These are phyloP conservation scores for Aquatica leii DNA, from an alignment of 2,888 invertebrate genomes.

Conservation along the genomic window DNA sequence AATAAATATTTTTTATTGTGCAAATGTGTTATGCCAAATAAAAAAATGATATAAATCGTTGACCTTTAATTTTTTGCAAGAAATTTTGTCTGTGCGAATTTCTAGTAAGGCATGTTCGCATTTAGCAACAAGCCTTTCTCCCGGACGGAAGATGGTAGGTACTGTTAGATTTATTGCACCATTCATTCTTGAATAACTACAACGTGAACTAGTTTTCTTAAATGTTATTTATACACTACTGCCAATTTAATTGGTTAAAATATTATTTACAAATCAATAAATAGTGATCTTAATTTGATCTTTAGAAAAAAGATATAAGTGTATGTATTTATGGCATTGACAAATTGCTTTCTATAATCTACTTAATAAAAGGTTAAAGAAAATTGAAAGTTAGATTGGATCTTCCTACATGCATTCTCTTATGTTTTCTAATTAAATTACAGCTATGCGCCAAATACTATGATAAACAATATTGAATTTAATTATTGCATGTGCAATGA, in stretches of 20 bases:
- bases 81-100: slow-evolving; percentile 11
- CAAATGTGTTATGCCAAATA: too few relatives aligned
- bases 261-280: neutral
- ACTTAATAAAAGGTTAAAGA: slow-evolving; percentile 23
- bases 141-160: slow-evolving; percentile 12
- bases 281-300: neutral
- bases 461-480: neutral
- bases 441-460: too few relatives aligned
- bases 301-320: neutral
- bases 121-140: slow-evolving; percentile 19
- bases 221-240: neutral
- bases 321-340: slow-evolving; percentile 14
- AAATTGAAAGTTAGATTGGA: slow-evolving; percentile 16
- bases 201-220: slow-evolving; percentile 10
- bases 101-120: slow-evolving; percentile 19
- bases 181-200: slow-evolving; percentile 14
- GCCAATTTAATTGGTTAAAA: too few relatives aligned
- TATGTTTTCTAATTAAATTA: too few relatives aligned
- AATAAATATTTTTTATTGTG: too few relatives aligned
- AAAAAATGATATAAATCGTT: neutral
- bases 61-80: slow-evolving; percentile 19
- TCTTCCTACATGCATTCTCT: slow-evolving; percentile 6
- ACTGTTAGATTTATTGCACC: slow-evolving; percentile 13
- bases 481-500: too few relatives aligned
- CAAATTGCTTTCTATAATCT: slow-evolving; percentile 15